phyloP scores from a whole-genome alignment of 1,140 invertebrate genomes.

The Drosophila tropicalis region DNA sequence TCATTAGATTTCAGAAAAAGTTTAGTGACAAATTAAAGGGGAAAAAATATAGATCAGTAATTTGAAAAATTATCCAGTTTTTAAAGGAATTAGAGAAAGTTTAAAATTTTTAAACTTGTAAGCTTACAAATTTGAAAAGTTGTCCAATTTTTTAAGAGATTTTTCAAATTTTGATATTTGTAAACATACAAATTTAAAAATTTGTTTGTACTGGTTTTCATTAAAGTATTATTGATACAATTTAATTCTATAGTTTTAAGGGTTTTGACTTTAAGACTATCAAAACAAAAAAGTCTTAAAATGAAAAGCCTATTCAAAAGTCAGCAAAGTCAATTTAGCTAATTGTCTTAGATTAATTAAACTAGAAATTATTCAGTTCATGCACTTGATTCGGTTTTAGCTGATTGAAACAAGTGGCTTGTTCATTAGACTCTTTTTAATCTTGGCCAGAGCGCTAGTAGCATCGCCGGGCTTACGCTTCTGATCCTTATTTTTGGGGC shows the following conservation, averaged over 20 bases:
- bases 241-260: background rate
- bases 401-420: conserved; percentile 81
- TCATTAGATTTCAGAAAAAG: too few relatives aligned
- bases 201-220: too few relatives aligned
- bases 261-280: background rate
- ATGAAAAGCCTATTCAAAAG: background rate
- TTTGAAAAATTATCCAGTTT: too few relatives aligned
- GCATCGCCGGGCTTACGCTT: conserved; percentile 66
- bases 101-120: too few relatives aligned
- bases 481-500: conserved; percentile 85
- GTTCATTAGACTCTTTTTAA: conserved; percentile 79
- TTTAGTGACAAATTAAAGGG: too few relatives aligned
- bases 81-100: too few relatives aligned
- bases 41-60: too few relatives aligned
- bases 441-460: conserved; percentile 53
- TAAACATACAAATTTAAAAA: too few relatives aligned
- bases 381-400: background rate
- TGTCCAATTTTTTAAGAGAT: too few relatives aligned
- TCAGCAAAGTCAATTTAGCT: background rate
- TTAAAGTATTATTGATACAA: too few relatives aligned
- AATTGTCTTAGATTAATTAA: background rate
- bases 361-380: conserved; percentile 32
- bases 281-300: background rate
- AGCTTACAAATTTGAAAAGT: too few relatives aligned
- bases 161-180: too few relatives aligned